Conservation (phyloP, 2,113 vertebrate genomes). For the Psilopsiagon aymara region DNA sequence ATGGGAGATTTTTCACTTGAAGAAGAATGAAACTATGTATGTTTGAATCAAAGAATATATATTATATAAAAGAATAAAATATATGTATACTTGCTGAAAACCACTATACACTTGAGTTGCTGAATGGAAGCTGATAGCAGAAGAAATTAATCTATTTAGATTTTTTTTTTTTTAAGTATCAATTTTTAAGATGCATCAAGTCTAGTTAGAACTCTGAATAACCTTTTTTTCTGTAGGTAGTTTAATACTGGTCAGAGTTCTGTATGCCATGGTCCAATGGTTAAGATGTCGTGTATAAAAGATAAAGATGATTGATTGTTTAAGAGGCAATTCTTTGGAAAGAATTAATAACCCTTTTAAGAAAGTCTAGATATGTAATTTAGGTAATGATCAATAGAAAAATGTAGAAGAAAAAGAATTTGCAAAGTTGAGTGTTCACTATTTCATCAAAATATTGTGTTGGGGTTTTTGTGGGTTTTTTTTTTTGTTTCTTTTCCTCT, state of each 20-base stretch:
- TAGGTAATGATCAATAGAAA: neutral
- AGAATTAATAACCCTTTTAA: neutral
- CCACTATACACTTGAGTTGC: neutral
- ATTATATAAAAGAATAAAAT: neutral
- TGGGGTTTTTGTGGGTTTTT: fast-evolving
- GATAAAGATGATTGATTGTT: neutral
- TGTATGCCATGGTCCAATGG: neutral
- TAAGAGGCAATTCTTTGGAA: neutral
- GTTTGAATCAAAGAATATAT: neutral
- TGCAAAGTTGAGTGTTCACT: neutral
- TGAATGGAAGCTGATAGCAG: conserved; percentile 2
- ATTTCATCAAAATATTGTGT: neutral
- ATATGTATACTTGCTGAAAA: neutral
- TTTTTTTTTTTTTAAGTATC: neutral
- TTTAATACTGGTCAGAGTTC: neutral
- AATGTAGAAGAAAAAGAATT: neutral
- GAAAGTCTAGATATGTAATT: neutral
- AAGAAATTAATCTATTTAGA: neutral
- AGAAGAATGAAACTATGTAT: neutral
- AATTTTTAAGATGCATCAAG: neutral
- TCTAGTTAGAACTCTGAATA: neutral
- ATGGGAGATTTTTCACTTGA: neutral
- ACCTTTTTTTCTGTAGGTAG: neutral
- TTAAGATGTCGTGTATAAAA: neutral
- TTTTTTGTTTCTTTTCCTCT: neutral